Evolutionary conservation across 2,113 vertebrate genomes (phyloP).

Genomic region (Carollia perspicillata): DNA sequence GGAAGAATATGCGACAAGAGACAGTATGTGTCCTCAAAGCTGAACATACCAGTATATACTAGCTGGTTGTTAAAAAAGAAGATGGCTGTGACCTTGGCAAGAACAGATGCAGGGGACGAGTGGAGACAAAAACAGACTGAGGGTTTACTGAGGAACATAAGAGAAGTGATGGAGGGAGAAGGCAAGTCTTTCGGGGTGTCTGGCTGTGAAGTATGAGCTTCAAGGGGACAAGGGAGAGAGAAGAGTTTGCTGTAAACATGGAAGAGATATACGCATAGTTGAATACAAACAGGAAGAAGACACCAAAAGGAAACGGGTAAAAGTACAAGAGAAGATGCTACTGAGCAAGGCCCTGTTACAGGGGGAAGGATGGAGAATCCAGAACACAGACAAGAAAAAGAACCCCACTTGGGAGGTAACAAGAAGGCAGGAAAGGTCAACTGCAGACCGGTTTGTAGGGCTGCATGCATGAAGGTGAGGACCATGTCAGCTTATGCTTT

Average conservation of each 20-base stretch:
- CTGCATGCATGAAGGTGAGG: background rate
- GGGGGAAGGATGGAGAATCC: background rate
- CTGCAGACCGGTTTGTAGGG: background rate
- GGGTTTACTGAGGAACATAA: background rate
- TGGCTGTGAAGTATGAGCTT: background rate
- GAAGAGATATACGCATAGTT: background rate
- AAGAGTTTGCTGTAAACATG: background rate
- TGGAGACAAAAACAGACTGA: background rate
- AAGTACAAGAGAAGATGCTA: background rate
- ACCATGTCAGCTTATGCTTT: background rate
- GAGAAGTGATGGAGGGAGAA: background rate
- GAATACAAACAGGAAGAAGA: background rate
- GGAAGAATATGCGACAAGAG: background rate
- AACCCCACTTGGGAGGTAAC: background rate
- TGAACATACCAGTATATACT: background rate
- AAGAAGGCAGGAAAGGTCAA: background rate
- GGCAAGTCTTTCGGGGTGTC: background rate
- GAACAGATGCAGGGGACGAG: background rate
- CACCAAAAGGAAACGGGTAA: background rate
- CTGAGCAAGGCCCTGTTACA: background rate
- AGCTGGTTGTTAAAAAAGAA: background rate
- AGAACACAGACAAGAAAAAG: background rate
- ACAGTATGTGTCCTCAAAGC: background rate
- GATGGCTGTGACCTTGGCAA: background rate
- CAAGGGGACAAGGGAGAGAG: background rate